These are phyloP conservation scores for Sphenodon punctatus DNA, from an alignment of 2,797 vertebrate species.

Conservation along the genomic window DNA sequence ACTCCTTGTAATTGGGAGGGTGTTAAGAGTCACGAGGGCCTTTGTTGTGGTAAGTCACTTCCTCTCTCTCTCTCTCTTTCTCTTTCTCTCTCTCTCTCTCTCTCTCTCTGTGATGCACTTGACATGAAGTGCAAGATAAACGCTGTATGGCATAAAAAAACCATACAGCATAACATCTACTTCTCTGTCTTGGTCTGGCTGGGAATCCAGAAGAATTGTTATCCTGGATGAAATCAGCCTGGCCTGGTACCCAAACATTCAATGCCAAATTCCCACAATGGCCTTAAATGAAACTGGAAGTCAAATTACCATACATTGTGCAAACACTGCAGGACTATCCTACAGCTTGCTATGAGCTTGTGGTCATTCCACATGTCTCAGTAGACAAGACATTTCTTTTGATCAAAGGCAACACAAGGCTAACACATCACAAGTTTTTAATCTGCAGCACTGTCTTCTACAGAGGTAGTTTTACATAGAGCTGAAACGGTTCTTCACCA, in stretches of 20 bases:
- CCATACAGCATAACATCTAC: background rate
- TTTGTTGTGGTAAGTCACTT: constrained; percentile 47
- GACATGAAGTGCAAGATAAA: constrained; percentile 23
- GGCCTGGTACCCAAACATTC: constrained; percentile 42
- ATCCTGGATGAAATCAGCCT: constrained; percentile 48
- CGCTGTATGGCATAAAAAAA: constrained; percentile 30
- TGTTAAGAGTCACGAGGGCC: constrained; percentile 31
- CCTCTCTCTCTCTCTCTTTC: constrained; percentile 33
- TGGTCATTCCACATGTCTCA: constrained; percentile 12
- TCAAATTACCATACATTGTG: constrained; percentile 34
- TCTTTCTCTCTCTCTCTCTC: constrained; percentile 33
- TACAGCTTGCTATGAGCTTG: constrained; percentile 38
- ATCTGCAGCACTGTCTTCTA: constrained; percentile 43
- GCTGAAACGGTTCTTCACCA: no score
- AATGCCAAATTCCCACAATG: constrained; percentile 45
- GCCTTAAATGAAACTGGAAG: constrained; percentile 28
- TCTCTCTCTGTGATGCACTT: background rate
- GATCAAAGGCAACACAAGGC: constrained; percentile 21
- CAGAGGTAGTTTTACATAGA: background rate
- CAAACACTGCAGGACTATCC: constrained; percentile 10
- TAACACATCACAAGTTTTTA: constrained; percentile 37
- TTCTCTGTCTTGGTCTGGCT: constrained; percentile 20
- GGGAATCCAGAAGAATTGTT: constrained; percentile 9
- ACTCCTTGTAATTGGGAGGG: constrained; percentile 42
- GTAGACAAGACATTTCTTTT: constrained; percentile 29